These are phyloP conservation scores for Zygothrica quintamaculata DNA, from an alignment of 2,888 invertebrate species.

Conservation along the genomic window DNA sequence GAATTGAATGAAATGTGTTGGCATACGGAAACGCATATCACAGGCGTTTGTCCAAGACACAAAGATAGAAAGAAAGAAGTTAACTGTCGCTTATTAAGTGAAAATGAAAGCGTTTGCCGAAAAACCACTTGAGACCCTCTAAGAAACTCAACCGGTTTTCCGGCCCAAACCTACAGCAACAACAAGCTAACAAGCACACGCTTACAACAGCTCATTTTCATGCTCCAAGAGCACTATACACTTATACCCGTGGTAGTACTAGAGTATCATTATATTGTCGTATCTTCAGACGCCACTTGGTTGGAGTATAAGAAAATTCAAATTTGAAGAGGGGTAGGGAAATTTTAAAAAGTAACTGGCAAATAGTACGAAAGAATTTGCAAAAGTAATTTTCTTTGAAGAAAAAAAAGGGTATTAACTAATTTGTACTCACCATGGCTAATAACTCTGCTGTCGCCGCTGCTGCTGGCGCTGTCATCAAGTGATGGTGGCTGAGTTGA, in stretches of 20 bases:
- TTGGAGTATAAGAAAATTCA: no score
- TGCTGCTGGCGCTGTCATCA: conserved; percentile 71
- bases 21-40: conserved; percentile 76
- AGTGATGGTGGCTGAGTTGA: conserved; percentile 20
- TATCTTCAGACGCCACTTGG: no score
- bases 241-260: neutral
- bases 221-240: conserved; percentile 33
- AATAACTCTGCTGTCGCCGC: conserved; percentile 68
- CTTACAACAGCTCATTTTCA: conserved; percentile 46
- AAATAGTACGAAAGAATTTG: no score
- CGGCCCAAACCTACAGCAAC: conserved; percentile 44
- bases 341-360: no score
- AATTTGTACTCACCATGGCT: conserved; percentile 53
- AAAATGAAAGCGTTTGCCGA: conserved; percentile 80
- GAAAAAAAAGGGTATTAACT: no score
- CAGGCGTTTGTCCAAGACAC: conserved; percentile 52
- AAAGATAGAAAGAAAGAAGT: conserved; percentile 75
- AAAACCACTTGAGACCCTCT: conserved; percentile 55
- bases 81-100: conserved; percentile 79
- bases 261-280: conserved; percentile 3
- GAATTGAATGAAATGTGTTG: conserved; percentile 43
- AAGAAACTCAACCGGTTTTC: conserved; percentile 64
- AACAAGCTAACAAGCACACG: conserved; percentile 34
- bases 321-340: no score
- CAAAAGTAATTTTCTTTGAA: neutral